Base-by-base conservation (phyloP, 2,113 vertebrate genomes). In the Anseranas semipalmata region DNA sequence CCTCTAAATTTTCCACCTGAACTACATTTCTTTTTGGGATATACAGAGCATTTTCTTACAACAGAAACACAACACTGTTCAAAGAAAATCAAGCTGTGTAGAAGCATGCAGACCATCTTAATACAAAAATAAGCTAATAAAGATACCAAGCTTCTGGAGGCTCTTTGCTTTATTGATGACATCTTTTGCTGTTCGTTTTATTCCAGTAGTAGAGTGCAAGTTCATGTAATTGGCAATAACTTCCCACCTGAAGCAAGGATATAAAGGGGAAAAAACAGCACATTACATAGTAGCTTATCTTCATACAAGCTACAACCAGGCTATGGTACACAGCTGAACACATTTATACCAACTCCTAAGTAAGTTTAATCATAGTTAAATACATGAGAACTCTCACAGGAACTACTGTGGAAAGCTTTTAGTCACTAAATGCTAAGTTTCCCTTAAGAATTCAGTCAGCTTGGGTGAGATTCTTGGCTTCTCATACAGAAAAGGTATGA, bases 221-320 rank as follows among this genome's bases (percentile, higher is more conserved):
- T 99, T 99, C 99, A 99, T 99, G 67, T 99, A 99, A 97, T 99
- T 99, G 95, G 99, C 99, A 94, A 99, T 99, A 76, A 99, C 99
- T 96, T 99, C 99, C 99, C 99, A 99, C 93, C 99, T 99, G 94
- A 16, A 95, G 24, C 55, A 89, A 65, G 52, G 95, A 85, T 6
- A 80, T 52, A 95, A 94, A 86, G 50, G 30, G 70, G 37, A 82
- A 87, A 41, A 87, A 35, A 24, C 35, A 92, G 25, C 10, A 28
- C 9, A 19, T 84, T 53, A 50, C 9, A 1, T 32, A 65, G 43
- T 1, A 60, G 35, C 24, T 80, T 33, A 37, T 48, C 32, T 70
- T 85, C 28, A 25, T 17, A 78, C 43, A 89, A 91, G 50, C 43
- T 62, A 33, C 3, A 2, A 19, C 39, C 56, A 87, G 58, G 48